Conservation (phyloP, 2,113 vertebrate genomes). For the Stomatorhinus ivindoensis region DNA sequence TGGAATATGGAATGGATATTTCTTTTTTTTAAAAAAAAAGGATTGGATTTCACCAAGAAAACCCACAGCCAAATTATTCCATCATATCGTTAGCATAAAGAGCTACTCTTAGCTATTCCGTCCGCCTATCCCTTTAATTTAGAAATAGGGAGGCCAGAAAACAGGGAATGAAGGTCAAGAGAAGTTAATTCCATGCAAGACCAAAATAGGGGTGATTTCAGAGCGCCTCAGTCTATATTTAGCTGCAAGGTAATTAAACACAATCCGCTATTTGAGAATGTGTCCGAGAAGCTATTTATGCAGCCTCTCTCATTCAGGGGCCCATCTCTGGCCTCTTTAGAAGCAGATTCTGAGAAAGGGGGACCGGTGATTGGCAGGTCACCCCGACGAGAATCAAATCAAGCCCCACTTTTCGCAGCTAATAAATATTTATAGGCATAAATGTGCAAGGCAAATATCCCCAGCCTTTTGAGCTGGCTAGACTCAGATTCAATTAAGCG, state of each 20-base stretch:
- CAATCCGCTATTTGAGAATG: slow-evolving; percentile 12
- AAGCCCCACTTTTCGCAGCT: slow-evolving; percentile 18
- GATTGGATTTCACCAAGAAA: neutral
- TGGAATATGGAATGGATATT: neutral
- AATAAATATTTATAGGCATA: slow-evolving; percentile 13
- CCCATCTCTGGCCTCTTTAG: slow-evolving; percentile 9
- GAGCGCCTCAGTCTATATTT: slow-evolving; percentile 3
- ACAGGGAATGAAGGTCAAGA: neutral
- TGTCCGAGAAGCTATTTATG: neutral
- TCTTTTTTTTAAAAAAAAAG: neutral
- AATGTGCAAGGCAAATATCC: slow-evolving; percentile 5
- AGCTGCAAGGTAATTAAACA: slow-evolving; percentile 18
- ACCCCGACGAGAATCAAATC: slow-evolving; percentile 25
- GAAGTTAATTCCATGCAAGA: slow-evolving; percentile 20
- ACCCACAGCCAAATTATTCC: neutral
- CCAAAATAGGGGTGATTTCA: neutral
- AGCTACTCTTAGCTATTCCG: slow-evolving; percentile 11
- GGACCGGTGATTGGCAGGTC: slow-evolving; percentile 6
- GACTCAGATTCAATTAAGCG: neutral
- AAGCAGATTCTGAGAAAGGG: neutral
- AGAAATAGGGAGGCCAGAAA: slow-evolving; percentile 1
- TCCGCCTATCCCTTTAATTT: slow-evolving; percentile 12
- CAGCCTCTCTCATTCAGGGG: neutral
- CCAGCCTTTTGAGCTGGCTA: neutral
- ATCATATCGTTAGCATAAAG: neutral